Evolutionary conservation across 2,797 vertebrate genomes (phyloP), one percentile per base, ranked within the genome.

Genomic region (Chloroceryle amazona): DNA sequence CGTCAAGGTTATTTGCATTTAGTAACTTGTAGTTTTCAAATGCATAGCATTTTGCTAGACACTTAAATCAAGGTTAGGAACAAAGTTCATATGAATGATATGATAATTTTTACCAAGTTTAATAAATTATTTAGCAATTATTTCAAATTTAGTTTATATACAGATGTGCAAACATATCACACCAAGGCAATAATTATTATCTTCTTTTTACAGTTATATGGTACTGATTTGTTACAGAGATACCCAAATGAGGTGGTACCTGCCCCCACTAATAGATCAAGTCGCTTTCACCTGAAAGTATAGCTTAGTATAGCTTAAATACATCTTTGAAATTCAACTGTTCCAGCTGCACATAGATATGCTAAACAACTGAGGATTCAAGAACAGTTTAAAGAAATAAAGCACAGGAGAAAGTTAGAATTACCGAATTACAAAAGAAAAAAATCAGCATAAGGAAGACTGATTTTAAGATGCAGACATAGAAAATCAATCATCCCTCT

Each of bases 121-220:
- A 95, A 88, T 89, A 92, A 73, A 54, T 86, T 58, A 84, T 73
- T 94, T 89, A 95, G 15, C 79, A 90, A 94, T 86, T 86, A 66
- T 23, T 89, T 80, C 62, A 46, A 72, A 46, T 85, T 90, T 73
- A 61, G 67, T 86, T 88, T 73, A 63, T 82, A 57, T 73, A 86
- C 55, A 89, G 37, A 68, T 54, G n/a, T 42, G 19, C 19, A 89
- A 86, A 47, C 47, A 75, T 93, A 76, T 85, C 72, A 70, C 70
- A 80, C 49, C 28, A 75, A 83, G 54, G 16, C 23, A 57, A 71
- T 68, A 94, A 94, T 83, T 92, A 42, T n/a, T 23, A 35, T 28
- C 71, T 76, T 70, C 47, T 67, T 91, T 92, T 76, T 61, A 46
- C 67, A 71, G 52, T 65, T 41, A 35, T 26, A 25, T 9, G 8